A percentile compares a stretch with the other conserved stretches of the same genome.
These are phyloP conservation scores for Thalassaphorura encarpata DNA, from an alignment of 1,140 invertebrate species.

Conservation along the genomic window DNA sequence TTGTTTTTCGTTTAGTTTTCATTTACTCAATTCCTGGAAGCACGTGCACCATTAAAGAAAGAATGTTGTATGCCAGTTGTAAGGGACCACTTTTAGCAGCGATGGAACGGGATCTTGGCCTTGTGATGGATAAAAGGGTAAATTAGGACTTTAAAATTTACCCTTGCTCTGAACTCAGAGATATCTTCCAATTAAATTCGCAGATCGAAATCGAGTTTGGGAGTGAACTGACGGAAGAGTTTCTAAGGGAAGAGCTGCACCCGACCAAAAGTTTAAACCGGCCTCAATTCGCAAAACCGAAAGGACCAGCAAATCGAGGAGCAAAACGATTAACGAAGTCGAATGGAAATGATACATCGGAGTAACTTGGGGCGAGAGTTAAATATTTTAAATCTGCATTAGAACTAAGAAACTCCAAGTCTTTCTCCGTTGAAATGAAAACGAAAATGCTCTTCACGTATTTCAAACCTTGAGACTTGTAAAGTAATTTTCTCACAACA, in stretches of 20 bases:
- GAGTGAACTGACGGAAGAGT: constrained; percentile 78
- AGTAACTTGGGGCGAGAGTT: too few relatives aligned
- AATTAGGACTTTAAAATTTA: too few relatives aligned
- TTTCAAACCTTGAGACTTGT: too few relatives aligned
- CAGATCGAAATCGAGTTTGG: constrained; percentile 88
- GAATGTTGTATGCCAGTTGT: constrained; percentile 96
- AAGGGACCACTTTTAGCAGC: constrained; percentile 75
- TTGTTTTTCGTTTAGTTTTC: constrained; percentile 63
- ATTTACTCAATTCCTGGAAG: constrained; percentile 97
- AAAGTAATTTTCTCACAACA: too few relatives aligned
- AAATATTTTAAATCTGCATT: too few relatives aligned
- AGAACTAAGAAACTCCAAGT: background rate
- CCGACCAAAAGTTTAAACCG: constrained; percentile 81
- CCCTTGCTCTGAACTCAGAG: constrained; percentile 3
- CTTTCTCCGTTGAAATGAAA: too few relatives aligned
- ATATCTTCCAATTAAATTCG: constrained; percentile 34
- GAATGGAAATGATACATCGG: background rate
- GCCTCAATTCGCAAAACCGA: constrained; percentile 88
- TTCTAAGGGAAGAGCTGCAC: constrained; percentile 84
- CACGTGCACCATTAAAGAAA: constrained; percentile 83
- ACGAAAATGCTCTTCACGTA: too few relatives aligned
- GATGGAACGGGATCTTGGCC: constrained; percentile 52
- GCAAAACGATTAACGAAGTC: constrained; percentile 75
- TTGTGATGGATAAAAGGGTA: constrained; percentile 79
- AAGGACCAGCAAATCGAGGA: constrained; percentile 82